Conservation (phyloP, 2,113 vertebrate species). For the Ammospiza nelsoni region DNA sequence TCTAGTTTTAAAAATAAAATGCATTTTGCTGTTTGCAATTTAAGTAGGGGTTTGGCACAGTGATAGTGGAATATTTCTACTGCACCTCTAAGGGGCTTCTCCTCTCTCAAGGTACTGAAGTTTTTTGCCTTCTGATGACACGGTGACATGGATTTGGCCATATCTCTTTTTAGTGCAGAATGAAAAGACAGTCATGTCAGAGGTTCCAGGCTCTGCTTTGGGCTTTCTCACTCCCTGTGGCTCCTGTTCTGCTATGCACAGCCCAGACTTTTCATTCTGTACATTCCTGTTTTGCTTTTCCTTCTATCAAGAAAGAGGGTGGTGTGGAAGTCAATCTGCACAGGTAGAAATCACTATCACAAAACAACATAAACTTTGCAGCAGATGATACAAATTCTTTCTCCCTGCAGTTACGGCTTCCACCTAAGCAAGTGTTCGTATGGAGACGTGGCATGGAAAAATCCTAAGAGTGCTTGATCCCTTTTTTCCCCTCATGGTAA, state of each 20-base stretch:
- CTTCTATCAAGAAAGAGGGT: not conserved
- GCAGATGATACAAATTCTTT: not conserved
- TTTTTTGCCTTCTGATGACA: not conserved
- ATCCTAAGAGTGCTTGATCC: not conserved
- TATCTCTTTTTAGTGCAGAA: not conserved
- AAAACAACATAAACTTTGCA: not conserved
- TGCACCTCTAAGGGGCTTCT: not conserved
- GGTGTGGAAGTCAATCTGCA: not conserved
- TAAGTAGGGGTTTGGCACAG: not conserved
- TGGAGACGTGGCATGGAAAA: not conserved
- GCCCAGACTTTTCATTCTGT: not conserved
- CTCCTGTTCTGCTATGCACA: not conserved
- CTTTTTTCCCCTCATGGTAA: not conserved
- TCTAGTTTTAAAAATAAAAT: not conserved
- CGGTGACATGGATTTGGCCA: rapidly evolving
- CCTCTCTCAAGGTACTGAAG: not conserved
- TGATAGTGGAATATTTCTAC: not conserved
- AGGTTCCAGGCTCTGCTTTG: not conserved
- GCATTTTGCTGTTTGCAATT: not conserved
- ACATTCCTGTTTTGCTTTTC: not conserved
- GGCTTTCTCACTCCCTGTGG: not conserved
- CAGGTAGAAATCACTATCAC: not conserved
- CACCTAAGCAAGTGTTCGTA: not conserved
- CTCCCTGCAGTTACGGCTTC: not conserved
- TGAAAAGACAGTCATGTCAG: not conserved